Conservation (phyloP, 2,888 invertebrate genomes). For the Ophion ellenae region DNA sequence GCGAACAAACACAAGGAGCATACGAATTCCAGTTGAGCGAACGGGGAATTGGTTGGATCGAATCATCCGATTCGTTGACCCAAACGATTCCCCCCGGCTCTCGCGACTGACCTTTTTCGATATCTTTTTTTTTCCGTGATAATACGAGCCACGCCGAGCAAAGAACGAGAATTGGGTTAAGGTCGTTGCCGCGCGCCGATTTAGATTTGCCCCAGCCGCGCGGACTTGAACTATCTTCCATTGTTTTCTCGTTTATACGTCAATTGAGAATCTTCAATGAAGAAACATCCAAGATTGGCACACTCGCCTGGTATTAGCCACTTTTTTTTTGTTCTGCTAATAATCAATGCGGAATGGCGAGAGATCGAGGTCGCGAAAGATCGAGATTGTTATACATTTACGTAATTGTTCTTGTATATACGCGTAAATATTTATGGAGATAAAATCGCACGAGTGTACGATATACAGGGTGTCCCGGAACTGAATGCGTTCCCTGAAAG, state of each 20-base stretch:
- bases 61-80: conserved; percentile 7
- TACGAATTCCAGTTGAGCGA: conserved; percentile 13
- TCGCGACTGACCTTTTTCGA: conserved; percentile 6
- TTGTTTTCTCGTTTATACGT: background rate
- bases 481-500: too few relatives aligned
- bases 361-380: conserved; percentile 45
- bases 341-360: conserved; percentile 47
- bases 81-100: background rate
- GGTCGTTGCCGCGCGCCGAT: conserved; percentile 16
- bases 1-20: background rate
- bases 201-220: background rate
- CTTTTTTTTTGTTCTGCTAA: background rate
- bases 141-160: conserved; percentile 4
- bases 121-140: background rate
- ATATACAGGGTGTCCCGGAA: background rate
- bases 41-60: background rate
- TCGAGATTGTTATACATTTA: conserved; percentile 18
- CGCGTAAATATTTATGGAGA: conserved; percentile 54
- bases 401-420: conserved; percentile 10
- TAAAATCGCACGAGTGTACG: conserved; percentile 52
- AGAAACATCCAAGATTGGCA: conserved; percentile 15
- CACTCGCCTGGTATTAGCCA: background rate
- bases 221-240: background rate
- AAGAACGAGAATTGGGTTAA: conserved; percentile 19
- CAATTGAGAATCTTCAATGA: conserved; percentile 39